These are phyloP conservation scores for Limnephilus auricula DNA, from an alignment of 2,888 invertebrate species.

Conservation along the genomic window DNA sequence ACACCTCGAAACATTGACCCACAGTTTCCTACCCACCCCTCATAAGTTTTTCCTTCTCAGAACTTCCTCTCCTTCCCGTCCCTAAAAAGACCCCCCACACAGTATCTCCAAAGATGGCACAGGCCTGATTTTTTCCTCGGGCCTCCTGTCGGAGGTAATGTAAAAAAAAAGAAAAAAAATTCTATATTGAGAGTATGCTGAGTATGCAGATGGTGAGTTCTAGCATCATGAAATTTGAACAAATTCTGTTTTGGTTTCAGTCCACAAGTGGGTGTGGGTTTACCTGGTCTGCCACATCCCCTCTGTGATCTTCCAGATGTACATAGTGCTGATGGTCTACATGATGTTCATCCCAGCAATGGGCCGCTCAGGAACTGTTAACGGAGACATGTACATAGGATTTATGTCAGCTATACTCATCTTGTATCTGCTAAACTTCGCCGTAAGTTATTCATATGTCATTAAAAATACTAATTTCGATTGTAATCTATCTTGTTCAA, in stretches of 20 bases:
- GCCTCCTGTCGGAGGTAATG: too few species aligned
- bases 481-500: too few species aligned
- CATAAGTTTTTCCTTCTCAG: too few species aligned
- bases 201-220: not conserved
- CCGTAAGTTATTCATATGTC: conserved; percentile 45
- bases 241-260: conserved; percentile 44
- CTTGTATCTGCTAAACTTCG: conserved; percentile 69
- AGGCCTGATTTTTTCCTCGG: too few species aligned
- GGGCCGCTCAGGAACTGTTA: conserved; percentile 72
- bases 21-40: too few species aligned
- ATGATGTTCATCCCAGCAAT: conserved; percentile 72
- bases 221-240: not conserved
- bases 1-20: too few species aligned
- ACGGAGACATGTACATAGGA: conserved; percentile 74
- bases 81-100: too few species aligned
- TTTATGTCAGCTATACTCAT: conserved; percentile 71
- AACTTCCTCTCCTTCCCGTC: too few species aligned
- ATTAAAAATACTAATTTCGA: not conserved
- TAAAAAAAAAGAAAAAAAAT: too few species aligned
- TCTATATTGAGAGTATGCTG: not conserved
- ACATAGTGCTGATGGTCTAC: conserved; percentile 66
- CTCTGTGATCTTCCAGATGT: conserved; percentile 69
- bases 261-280: conserved; percentile 69
- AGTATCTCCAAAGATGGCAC: too few species aligned
- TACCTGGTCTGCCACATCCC: conserved; percentile 68